Percentiles rank a stretch among this genome's conserved stretches.
These are phyloP conservation scores for Babylonia areolata DNA, from an alignment of 1,140 invertebrate genomes.

Conservation along the genomic window DNA sequence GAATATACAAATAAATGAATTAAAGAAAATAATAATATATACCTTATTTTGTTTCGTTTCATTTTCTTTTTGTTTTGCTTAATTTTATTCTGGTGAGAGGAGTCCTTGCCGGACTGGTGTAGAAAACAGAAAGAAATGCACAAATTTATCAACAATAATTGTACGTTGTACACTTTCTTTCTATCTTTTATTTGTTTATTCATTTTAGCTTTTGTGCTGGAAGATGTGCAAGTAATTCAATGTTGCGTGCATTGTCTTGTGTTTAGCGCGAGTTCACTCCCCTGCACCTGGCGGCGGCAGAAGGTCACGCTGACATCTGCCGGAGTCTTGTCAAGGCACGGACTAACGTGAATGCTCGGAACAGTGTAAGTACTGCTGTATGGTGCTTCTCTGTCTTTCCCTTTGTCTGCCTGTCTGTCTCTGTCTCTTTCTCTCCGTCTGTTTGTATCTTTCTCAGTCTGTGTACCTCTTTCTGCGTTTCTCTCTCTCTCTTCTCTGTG, in stretches of 20 bases:
- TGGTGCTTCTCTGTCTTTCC: background rate
- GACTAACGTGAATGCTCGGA: slow-evolving; percentile 74
- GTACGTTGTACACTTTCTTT: no score
- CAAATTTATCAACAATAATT: no score
- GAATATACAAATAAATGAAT: no score
- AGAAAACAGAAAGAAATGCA: no score
- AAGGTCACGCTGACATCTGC: background rate
- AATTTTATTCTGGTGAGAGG: no score
- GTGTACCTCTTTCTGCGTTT: background rate
- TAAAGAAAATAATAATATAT: no score
- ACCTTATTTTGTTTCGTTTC: no score
- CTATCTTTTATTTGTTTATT: no score
- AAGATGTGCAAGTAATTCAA: no score
- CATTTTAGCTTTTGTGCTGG: no score
- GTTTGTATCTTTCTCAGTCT: background rate
- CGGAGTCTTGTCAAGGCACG: slow-evolving; percentile 69
- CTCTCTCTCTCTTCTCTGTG: background rate
- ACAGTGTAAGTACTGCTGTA: slow-evolving; percentile 72
- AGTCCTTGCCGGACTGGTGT: no score
- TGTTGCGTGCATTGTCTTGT: background rate
- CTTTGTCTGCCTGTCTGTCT: background rate
- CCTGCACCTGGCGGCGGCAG: background rate
- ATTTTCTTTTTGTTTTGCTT: no score
- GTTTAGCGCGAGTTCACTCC: background rate
- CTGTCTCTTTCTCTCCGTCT: background rate